Base-by-base conservation (phyloP, 2,113 vertebrate species). In the Scophthalmus maximus region DNA sequence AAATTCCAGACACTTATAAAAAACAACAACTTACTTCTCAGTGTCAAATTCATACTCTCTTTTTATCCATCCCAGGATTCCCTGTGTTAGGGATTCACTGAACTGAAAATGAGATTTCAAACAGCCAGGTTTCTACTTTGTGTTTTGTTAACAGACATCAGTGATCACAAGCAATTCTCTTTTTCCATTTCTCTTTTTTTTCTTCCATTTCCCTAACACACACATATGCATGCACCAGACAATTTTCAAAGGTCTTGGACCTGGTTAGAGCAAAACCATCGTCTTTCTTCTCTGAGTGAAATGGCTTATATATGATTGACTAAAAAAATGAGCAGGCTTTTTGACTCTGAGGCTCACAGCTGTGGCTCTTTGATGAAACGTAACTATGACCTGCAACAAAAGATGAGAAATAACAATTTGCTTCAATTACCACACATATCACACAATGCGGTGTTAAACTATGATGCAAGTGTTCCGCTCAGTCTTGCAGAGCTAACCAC, bases 381-480 rank as follows among this genome's bases (percentile, higher is more conserved):
- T 17, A 55, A 70, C 72, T 58, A 66, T 81, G 85, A 84, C 76
- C 76, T 70, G 70, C 40, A 60, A 83, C 77, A 76, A 83, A 71
- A 64, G 53, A 62, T 26, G 26, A 63, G 71, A 68, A 65, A 78
- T 78, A 68, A 78, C 65, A 55, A 66, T 57, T 68, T 86, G 38
- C 68, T 42, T 74, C 46, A 86, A 79, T 84, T 82, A 78, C 40
- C 60, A 62, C 67, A 59, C 64, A 42, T 52, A 73, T 81, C 68
- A 65, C 34, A 52, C 47, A 50, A 59, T 14, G 40, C 49, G 38
- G n/a, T 23, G 46, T 78, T 46, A 53, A 68, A 58, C 17, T 42
- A n/a, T 67, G 59, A 67, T 23, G 79, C 53, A 73, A 68, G 47
- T 62, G 49, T 26, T 25, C 71, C 27, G 30, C 3, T 67, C 9